Percentiles rank a stretch among this genome's conserved stretches.
These are phyloP conservation scores for Nomada flava DNA, from an alignment of 2,888 invertebrate genomes.

Conservation along the genomic window DNA sequence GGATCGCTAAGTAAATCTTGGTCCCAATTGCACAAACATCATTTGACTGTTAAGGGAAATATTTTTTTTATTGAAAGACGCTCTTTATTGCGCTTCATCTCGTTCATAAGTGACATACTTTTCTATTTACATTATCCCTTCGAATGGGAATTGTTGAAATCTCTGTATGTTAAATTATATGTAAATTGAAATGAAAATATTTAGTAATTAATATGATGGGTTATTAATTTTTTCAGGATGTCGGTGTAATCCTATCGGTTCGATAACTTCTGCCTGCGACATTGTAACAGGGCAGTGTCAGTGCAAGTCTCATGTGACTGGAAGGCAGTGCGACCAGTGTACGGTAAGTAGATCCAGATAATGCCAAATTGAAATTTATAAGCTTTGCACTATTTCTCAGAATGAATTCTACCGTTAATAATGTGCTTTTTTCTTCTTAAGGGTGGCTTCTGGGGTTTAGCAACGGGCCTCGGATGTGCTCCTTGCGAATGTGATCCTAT, in stretches of 20 bases:
- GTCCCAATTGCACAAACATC: no score
- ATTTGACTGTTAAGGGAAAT: no score
- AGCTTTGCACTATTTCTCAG: no score
- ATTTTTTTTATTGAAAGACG: no score
- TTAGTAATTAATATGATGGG: background rate
- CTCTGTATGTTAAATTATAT: background rate
- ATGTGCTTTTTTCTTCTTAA: conserved; percentile 7
- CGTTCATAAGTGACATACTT: no score
- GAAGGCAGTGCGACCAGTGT: conserved; percentile 91
- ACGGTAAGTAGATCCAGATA: conserved; percentile 85
- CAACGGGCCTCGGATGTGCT: conserved; percentile 90
- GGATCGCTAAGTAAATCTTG: no score
- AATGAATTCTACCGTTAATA: background rate
- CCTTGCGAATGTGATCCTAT: conserved; percentile 92
- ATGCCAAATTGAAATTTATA: background rate
- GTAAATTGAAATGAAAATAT: background rate
- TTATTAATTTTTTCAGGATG: conserved; percentile 90
- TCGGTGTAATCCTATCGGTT: conserved; percentile 91
- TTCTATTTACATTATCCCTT: no score
- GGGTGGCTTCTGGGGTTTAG: conserved; percentile 92
- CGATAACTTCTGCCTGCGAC: conserved; percentile 90
- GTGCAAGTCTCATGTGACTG: conserved; percentile 90
- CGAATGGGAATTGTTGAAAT: no score
- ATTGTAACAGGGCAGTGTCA: conserved; percentile 92
- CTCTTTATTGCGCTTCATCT: no score